Conservation (phyloP, 2,113 vertebrate species). For the Psittacara wagleri region DNA sequence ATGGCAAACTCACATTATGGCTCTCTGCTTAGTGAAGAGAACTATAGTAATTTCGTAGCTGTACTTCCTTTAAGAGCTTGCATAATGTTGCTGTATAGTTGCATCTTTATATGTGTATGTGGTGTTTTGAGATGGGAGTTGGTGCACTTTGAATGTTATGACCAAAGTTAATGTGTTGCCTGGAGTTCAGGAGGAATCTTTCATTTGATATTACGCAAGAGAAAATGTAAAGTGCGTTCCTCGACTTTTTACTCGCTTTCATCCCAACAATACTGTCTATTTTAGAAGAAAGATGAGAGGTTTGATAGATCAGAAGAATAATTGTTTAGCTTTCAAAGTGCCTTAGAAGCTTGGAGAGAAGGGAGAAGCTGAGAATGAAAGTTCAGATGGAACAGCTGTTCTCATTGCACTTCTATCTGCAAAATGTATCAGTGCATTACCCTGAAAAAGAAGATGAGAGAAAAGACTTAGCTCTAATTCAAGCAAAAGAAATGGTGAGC, state of each 20-base stretch:
- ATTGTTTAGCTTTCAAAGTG: constrained; percentile 5
- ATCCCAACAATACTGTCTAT: background rate
- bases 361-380: background rate
- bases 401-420: background rate
- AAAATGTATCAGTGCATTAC: background rate
- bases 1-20: background rate
- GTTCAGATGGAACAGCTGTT: background rate
- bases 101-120: background rate
- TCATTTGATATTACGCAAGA: background rate
- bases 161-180: background rate
- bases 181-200: background rate
- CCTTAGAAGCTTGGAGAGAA: background rate
- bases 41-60: background rate
- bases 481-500: background rate
- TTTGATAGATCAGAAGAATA: background rate
- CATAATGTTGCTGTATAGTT: background rate
- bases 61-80: background rate
- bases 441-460: background rate
- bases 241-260: background rate
- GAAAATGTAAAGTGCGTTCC: background rate
- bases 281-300: background rate
- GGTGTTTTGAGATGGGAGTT: background rate
- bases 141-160: background rate
- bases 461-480: background rate
- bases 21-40: background rate